Percentiles rank a stretch among this genome's conserved stretches.
Conservation (phyloP, 2,113 vertebrate species). For the Pollachius pollachius region DNA sequence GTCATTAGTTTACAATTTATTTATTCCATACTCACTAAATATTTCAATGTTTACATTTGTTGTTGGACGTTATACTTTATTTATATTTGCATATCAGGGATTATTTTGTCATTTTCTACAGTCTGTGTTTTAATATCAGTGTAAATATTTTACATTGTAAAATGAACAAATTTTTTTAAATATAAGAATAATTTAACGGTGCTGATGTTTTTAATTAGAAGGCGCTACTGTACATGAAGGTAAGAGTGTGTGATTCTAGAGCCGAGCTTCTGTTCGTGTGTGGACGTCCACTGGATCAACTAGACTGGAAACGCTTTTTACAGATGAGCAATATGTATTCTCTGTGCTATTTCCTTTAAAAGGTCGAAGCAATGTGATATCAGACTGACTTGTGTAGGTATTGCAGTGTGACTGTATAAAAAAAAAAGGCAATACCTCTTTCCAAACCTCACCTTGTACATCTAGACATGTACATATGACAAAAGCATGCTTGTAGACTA, state of each 20-base stretch:
- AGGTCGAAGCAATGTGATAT: constrained; percentile 22
- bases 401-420: constrained; percentile 50
- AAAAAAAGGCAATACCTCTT: constrained; percentile 39
- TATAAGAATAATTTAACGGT: constrained; percentile 69
- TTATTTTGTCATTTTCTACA: constrained; percentile 62
- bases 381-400: constrained; percentile 36
- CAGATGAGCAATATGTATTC: constrained; percentile 61
- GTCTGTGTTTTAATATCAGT: constrained; percentile 52
- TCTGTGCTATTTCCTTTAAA: constrained; percentile 20
- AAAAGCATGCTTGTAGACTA: constrained; percentile 56
- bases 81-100: constrained; percentile 44
- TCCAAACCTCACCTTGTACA: constrained; percentile 28
- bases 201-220: constrained; percentile 68
- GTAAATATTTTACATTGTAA: constrained; percentile 67
- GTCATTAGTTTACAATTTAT: constrained; percentile 34
- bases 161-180: constrained; percentile 65
- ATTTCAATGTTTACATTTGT: constrained; percentile 33
- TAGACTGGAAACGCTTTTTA: constrained; percentile 35
- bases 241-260: constrained; percentile 55
- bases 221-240: constrained; percentile 55
- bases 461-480: constrained; percentile 47
- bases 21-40: constrained; percentile 16
- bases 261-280: constrained; percentile 60
- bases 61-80: constrained; percentile 34
- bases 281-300: constrained; percentile 37